phyloP scores from a whole-genome alignment of 2,113 vertebrate genomes.

The Plecotus auritus region DNA sequence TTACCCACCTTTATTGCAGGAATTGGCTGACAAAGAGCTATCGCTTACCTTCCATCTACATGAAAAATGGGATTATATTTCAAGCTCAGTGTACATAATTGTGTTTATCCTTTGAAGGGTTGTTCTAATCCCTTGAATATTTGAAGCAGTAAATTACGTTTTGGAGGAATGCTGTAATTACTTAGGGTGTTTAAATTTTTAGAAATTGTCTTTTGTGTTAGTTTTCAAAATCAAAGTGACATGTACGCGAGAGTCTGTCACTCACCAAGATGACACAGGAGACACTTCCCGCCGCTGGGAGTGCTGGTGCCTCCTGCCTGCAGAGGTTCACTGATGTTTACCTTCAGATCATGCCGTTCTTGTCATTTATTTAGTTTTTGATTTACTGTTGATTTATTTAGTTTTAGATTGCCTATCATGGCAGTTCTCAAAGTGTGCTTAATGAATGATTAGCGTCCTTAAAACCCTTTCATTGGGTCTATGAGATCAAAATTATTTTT shows the following conservation, averaged over 20 bases:
- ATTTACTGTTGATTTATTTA: background rate
- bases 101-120: background rate
- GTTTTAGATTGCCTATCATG: background rate
- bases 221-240: background rate
- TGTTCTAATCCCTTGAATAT: background rate
- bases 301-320: background rate
- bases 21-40: background rate
- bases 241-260: background rate
- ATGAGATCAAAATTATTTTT: background rate
- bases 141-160: background rate
- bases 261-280: background rate
- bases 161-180: background rate
- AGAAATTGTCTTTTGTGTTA: background rate
- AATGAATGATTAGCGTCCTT: background rate
- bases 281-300: accelerated
- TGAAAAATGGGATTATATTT: background rate
- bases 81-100: background rate
- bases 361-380: background rate
- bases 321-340: background rate
- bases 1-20: background rate
- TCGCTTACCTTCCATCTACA: background rate
- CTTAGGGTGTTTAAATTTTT: background rate
- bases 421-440: background rate
- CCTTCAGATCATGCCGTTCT: background rate
- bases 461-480: background rate